Evolutionary conservation across 2,888 invertebrate species (phyloP).

Genomic region (Phortica magna): DNA sequence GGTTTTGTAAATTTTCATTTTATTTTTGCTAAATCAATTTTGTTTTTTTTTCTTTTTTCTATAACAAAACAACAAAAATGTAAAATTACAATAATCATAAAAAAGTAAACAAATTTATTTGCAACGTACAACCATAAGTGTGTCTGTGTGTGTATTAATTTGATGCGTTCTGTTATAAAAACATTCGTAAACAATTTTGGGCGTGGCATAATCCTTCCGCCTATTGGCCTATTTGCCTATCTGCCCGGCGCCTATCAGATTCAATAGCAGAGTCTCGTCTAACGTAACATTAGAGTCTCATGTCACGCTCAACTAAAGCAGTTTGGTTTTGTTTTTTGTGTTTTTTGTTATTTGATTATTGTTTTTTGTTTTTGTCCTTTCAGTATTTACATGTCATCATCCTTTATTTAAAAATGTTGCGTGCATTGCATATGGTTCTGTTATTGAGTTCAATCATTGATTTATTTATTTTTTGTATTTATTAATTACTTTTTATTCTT

Average conservation of each 20-base stretch:
- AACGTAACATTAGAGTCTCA: too few species aligned
- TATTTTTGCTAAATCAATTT: slow-evolving; percentile 24
- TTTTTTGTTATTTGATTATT: slow-evolving; percentile 46
- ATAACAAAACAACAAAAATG: slow-evolving; percentile 1
- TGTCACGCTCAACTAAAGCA: slow-evolving; percentile 37
- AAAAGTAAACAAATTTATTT: slow-evolving; percentile 34
- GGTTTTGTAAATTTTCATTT: not conserved
- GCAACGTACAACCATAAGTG: slow-evolving; percentile 61
- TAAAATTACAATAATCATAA: not conserved
- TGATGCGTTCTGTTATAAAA: slow-evolving; percentile 32
- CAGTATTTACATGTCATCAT: slow-evolving; percentile 28
- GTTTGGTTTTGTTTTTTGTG: slow-evolving; percentile 41
- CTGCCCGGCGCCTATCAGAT: too few species aligned
- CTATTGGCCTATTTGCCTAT: slow-evolving; percentile 7
- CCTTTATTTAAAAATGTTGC: slow-evolving; percentile 39
- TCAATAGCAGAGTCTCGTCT: too few species aligned
- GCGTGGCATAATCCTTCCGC: slow-evolving; percentile 16
- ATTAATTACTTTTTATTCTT: slow-evolving; percentile 39
- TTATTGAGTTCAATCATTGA: not conserved
- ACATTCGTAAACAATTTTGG: not conserved
- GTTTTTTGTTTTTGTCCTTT: slow-evolving; percentile 53
- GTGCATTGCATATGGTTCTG: slow-evolving; percentile 25
- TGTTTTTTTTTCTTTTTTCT: not conserved
- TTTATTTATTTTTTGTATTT: slow-evolving; percentile 45
- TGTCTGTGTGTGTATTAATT: slow-evolving; percentile 36